Conservation (phyloP, 2,888 invertebrate species). For the Metalampra italica region DNA sequence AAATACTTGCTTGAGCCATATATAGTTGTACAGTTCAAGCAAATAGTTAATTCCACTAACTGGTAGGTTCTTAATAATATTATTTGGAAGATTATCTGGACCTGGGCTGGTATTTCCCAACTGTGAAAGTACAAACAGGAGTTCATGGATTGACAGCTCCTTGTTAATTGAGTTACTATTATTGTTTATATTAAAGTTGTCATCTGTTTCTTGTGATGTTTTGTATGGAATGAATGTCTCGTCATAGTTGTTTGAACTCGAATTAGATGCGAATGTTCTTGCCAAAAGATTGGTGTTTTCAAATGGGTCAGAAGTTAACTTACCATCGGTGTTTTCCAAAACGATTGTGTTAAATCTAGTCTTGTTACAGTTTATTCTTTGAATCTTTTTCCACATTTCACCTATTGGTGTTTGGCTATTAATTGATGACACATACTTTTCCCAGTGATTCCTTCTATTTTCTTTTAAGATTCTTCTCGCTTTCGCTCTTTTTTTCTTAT, state of each 20-base stretch:
- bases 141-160: constrained; percentile 8
- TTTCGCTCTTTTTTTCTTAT: too few relatives aligned
- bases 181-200: neutral
- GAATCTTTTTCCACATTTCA: constrained; percentile 10
- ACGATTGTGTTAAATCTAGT: too few relatives aligned
- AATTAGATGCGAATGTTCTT: constrained; percentile 11
- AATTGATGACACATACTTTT: constrained; percentile 9
- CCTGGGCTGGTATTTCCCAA: constrained; percentile 11
- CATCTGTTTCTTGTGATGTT: neutral
- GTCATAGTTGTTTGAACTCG: constrained; percentile 13
- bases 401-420: constrained; percentile 6
- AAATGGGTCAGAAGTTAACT: neutral
- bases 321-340: too few relatives aligned
- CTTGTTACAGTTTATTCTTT: neutral
- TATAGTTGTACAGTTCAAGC: constrained; percentile 3
- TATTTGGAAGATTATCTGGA: constrained; percentile 15
- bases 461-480: neutral
- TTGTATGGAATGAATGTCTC: constrained; percentile 1
- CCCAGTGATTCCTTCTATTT: constrained; percentile 5
- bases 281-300: constrained; percentile 7
- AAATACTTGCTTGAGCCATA: constrained; percentile 13
- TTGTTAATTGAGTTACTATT: constrained; percentile 9
- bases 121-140: constrained; percentile 5
- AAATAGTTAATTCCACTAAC: constrained; percentile 8
- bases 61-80: constrained; percentile 14